These are phyloP conservation scores for Podocnemis expansa DNA, from an alignment of 2,113 vertebrate genomes.

Conservation along the genomic window DNA sequence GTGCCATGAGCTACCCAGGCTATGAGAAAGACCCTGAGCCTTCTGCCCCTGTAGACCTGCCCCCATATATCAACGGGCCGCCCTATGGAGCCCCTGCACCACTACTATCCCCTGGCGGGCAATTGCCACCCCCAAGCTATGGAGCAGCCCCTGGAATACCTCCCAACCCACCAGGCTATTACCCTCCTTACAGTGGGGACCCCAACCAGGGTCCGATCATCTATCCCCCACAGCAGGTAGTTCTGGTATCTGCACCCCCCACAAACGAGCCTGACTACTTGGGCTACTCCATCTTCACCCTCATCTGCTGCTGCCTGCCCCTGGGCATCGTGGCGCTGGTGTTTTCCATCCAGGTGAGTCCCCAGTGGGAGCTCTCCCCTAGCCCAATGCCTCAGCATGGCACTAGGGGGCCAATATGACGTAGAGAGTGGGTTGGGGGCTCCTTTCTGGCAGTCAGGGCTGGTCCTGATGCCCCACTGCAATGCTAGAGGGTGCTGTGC, in stretches of 20 bases:
- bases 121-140: background rate
- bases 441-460: no score
- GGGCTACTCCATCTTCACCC: constrained; percentile 81
- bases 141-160: background rate
- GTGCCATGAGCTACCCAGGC: background rate
- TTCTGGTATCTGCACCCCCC: background rate
- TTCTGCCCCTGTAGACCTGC: background rate
- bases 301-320: constrained; percentile 82
- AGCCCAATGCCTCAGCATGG: background rate
- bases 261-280: constrained; percentile 71
- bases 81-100: background rate
- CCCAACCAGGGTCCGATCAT: background rate
- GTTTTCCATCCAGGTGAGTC: constrained; percentile 76
- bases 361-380: background rate
- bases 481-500: background rate
- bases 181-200: background rate
- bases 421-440: background rate
- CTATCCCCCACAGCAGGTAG: background rate
- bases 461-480: no score
- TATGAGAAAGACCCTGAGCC: background rate
- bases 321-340: constrained; percentile 79
- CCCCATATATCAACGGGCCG: background rate
- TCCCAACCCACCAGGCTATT: background rate
- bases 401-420: background rate
- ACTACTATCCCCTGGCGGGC: no score